Conservation (phyloP, 2,888 invertebrate species). For the Steinernema scapterisci region DNA sequence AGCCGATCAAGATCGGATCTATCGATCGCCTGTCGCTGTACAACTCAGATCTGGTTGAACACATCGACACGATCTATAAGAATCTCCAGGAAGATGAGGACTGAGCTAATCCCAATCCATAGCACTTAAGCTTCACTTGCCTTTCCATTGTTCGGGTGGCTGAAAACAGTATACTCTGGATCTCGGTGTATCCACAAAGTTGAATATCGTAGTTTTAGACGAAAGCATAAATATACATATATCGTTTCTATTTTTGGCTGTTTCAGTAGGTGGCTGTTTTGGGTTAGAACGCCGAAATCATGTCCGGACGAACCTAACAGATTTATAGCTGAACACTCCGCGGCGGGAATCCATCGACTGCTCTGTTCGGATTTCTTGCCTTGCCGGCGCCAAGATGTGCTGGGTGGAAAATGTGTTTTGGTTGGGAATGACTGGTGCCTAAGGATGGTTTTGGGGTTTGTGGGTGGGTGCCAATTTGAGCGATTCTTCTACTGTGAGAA, state of each 20-base stretch:
- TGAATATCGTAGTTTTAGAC: background rate
- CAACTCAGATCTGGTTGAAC: background rate
- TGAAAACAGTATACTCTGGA: no score
- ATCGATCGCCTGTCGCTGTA: background rate
- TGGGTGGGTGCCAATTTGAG: no score
- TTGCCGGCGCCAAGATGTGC: background rate
- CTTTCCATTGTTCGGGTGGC: background rate
- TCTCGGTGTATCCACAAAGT: no score
- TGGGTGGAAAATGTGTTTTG: no score
- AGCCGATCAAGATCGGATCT: background rate
- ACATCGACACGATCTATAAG: background rate
- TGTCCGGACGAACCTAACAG: background rate
- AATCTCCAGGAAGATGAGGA: background rate
- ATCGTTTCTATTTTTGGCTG: no score
- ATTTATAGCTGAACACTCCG: background rate
- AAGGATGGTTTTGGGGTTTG: no score
- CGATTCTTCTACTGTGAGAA: no score
- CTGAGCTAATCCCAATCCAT: background rate
- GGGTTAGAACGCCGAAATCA: background rate
- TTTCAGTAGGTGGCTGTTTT: no score
- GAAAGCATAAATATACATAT: no score
- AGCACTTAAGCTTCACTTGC: constrained; percentile 10
- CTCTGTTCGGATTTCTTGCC: no score
- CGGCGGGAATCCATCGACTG: no score
- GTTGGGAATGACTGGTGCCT: no score